Evolutionary conservation across 2,113 vertebrate genomes (phyloP), one percentile per base, ranked within the genome.

Genomic region (Stercorarius parasiticus): DNA sequence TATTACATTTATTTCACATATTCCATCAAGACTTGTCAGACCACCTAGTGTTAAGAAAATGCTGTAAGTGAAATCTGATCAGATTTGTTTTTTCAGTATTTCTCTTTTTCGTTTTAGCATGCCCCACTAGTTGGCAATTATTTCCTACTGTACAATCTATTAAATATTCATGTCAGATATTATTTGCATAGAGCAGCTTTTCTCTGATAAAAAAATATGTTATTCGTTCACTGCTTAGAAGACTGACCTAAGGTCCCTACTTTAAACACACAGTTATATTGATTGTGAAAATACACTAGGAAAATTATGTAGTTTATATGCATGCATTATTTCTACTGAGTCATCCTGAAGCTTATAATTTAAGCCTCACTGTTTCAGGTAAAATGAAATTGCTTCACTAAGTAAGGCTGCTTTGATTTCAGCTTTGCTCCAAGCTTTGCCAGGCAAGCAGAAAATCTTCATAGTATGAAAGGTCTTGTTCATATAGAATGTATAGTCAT

Each of bases 111-210:
- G 0, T 91, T 96, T 97, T 55, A 91, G 88, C 78, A 90, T 91
- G 93, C 73, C 71, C 72, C 67, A 64, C 90, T 90, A 94, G 80
- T 38, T 90, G 82, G 90, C 93, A 96, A 96, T 97, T 97, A 94
- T 86, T 96, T 94, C 88, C 74, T 95, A 95, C 88, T 97, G 95
- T 93, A 97, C 61, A 85, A 91, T 85, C 90, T 91, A 93, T 97
- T 97, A 97, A 97, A 96, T 97, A 97, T 97, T 97, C 95, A 97
- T 96, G 96, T 94, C 92, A 96, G 88, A 95, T 93, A 95, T 94
- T 96, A 94, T 97, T 97, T 97, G 96, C 96, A 96, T 86, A 97
- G 76, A 91, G 56, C 69, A 95, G 81, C 88, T 88, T 95, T 94
- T 91, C 94, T 94, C 95, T 95, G 95, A 92, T 93, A 97, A 97